Evolutionary conservation across 2,797 vertebrate species (phyloP).

Genomic region (Kryptolebias ocellatus): DNA sequence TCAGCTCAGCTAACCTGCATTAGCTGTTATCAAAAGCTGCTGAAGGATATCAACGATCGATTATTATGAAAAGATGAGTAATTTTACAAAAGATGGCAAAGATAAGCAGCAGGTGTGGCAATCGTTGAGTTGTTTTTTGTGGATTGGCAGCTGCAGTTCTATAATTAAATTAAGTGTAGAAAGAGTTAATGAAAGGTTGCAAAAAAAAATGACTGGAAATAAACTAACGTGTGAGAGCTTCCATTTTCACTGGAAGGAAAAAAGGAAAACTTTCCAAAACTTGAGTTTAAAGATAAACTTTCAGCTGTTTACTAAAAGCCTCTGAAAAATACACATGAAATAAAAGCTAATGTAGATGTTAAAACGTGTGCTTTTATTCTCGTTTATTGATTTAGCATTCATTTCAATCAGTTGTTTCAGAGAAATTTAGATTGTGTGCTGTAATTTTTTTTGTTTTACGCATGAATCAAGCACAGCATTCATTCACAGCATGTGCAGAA

Average conservation of each 20-base stretch:
- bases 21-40: slow-evolving; percentile 62
- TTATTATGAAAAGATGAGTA: slow-evolving; percentile 57
- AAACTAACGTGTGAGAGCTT: slow-evolving; percentile 17
- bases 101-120: slow-evolving; percentile 53
- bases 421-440: neutral
- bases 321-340: neutral
- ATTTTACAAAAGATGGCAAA: slow-evolving; percentile 32
- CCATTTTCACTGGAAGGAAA: slow-evolving; percentile 29
- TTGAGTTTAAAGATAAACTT: neutral
- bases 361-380: neutral
- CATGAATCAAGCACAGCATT: too few species aligned
- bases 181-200: slow-evolving; percentile 5
- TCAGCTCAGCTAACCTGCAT: slow-evolving; percentile 38
- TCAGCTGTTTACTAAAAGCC: neutral
- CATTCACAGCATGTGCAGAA: neutral
- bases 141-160: slow-evolving; percentile 18
- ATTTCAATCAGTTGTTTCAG: neutral
- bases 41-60: slow-evolving; percentile 64
- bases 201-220: slow-evolving; percentile 23
- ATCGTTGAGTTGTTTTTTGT: slow-evolving; percentile 31
- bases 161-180: slow-evolving; percentile 23
- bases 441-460: neutral
- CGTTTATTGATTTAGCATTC: neutral
- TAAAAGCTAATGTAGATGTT: neutral
- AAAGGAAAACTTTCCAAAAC: neutral